A percentile compares a stretch with the other conserved stretches of the same genome.
Conservation (phyloP, 2,888 invertebrate genomes). For the Itoplectis maculator region DNA sequence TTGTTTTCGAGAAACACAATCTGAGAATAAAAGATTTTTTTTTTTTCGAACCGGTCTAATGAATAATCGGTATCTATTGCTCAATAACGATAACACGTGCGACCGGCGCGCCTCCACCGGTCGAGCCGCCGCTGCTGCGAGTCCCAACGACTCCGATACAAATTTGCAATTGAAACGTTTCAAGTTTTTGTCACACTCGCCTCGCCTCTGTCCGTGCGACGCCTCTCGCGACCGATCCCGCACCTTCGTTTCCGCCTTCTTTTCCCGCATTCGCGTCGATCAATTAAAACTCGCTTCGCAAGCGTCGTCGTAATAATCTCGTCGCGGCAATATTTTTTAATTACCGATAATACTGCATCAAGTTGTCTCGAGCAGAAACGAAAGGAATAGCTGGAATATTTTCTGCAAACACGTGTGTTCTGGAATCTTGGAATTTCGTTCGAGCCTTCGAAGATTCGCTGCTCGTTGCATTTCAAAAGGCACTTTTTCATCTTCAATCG, state of each 20-base stretch:
- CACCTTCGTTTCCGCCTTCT: conserved; percentile 36
- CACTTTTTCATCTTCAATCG: not conserved
- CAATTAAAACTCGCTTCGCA: conserved; percentile 32
- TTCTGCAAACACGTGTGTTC: conserved; percentile 13
- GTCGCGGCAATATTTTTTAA: conserved; percentile 47
- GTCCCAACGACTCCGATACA: conserved; percentile 1
- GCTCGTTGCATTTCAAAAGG: not conserved
- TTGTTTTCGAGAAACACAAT: no score
- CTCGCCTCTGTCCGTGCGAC: conserved; percentile 29
- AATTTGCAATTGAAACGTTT: conserved; percentile 62
- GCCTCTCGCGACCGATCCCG: conserved; percentile 19
- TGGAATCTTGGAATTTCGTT: not conserved
- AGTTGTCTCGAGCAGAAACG: conserved; percentile 9
- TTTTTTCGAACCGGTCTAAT: not conserved
- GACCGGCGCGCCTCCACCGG: conserved; percentile 53
- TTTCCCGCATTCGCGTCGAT: conserved; percentile 33
- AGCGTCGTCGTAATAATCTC: conserved; percentile 45
- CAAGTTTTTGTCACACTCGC: conserved; percentile 58
- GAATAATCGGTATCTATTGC: not conserved
- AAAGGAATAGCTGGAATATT: not conserved
- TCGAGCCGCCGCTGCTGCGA: conserved; percentile 6
- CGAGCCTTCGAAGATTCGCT: not conserved
- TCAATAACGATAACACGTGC: conserved; percentile 12
- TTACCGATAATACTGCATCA: conserved; percentile 38
- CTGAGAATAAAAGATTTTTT: no score